These are phyloP conservation scores for Tadarida brasiliensis DNA, from an alignment of 2,797 vertebrate species.

Conservation along the genomic window DNA sequence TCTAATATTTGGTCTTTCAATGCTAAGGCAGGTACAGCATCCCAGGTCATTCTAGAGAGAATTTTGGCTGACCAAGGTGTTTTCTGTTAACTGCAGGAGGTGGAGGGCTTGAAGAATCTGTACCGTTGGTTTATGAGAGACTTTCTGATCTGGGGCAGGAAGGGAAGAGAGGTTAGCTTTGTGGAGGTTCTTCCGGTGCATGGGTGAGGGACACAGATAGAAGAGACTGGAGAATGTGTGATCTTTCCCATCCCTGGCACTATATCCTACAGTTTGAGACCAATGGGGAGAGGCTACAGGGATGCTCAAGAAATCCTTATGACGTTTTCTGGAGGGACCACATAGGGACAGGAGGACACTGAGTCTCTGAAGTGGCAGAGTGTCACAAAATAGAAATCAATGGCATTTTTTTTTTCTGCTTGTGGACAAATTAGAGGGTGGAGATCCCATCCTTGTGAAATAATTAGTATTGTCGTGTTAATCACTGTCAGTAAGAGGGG, in stretches of 20 bases:
- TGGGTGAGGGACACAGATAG: not conserved
- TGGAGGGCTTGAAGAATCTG: not conserved
- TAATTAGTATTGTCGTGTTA: not conserved
- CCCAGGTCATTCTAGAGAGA: not conserved
- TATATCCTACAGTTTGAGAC: accelerated
- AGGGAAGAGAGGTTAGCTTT: not conserved
- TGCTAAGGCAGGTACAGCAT: not conserved
- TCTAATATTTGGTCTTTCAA: not conserved
- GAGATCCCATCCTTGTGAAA: not conserved
- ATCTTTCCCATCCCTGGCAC: accelerated
- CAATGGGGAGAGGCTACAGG: too few relatives aligned
- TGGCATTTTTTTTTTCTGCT: not conserved
- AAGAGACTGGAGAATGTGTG: accelerated
- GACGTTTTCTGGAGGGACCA: not conserved
- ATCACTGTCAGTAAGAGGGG: not conserved
- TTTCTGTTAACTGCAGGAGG: not conserved
- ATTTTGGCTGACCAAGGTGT: not conserved
- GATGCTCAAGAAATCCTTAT: not conserved
- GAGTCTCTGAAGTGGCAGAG: not conserved
- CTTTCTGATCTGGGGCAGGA: not conserved
- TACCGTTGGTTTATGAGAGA: not conserved
- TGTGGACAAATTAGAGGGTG: not conserved
- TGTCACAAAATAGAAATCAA: not conserved
- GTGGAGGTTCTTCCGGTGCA: not conserved
- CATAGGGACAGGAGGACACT: not conserved